Percentiles rank a stretch among this genome's conserved stretches.
phyloP scores from a whole-genome alignment of 2,113 vertebrate species.

The Capreolus pygargus region DNA sequence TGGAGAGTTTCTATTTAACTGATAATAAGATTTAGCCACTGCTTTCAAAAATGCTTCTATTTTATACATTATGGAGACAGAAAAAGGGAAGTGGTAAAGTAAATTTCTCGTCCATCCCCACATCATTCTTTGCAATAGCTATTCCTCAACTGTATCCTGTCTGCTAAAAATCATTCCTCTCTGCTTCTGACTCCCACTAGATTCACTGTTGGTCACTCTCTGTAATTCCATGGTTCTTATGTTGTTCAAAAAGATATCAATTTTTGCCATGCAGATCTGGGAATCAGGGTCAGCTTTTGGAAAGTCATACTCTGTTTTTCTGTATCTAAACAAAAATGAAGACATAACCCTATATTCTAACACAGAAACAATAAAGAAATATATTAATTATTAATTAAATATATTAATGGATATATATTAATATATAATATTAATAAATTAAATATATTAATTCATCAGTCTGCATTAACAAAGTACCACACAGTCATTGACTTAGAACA shows the following conservation, averaged over 20 bases:
- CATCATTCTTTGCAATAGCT: neutral
- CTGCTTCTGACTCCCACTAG: neutral
- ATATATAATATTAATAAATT: neutral
- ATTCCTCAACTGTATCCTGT: rapidly evolving
- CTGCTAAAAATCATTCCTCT: neutral
- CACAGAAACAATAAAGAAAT: neutral
- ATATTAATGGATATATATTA: no score
- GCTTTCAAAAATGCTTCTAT: neutral
- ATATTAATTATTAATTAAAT: neutral
- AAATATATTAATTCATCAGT: neutral
- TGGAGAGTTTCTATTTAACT: neutral
- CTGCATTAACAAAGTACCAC: neutral
- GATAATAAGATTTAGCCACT: neutral
- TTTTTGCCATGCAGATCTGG: neutral
- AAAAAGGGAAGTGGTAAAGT: neutral
- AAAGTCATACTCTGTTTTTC: neutral
- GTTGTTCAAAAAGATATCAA: neutral
- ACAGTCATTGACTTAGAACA: neutral
- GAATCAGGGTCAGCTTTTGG: neutral
- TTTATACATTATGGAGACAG: neutral
- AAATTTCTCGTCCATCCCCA: neutral
- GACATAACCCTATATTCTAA: neutral
- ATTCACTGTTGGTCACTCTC: neutral
- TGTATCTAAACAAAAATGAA: neutral
- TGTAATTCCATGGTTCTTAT: neutral